These are phyloP conservation scores for Cryptus viduatorius DNA, from an alignment of 2,888 invertebrate genomes.

Conservation along the genomic window DNA sequence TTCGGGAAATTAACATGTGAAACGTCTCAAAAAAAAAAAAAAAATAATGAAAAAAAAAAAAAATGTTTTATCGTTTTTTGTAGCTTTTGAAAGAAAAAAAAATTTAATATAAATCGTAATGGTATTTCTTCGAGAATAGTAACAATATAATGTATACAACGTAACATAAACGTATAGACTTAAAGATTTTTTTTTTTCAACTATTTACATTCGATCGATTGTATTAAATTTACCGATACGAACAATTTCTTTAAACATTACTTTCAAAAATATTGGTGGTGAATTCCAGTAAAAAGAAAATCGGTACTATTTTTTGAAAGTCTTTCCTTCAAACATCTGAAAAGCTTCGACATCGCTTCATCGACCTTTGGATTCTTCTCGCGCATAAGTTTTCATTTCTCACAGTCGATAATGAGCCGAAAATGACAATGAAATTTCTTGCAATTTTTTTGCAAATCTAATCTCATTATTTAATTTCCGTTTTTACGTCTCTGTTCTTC, in stretches of 20 bases:
- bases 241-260: slow-evolving; percentile 36
- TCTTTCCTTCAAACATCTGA: not conserved
- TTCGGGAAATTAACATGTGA: too few relatives aligned
- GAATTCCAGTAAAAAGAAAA: not conserved
- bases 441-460: slow-evolving; percentile 18
- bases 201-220: slow-evolving; percentile 36
- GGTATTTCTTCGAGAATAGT: not conserved
- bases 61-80: too few relatives aligned
- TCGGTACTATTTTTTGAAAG: not conserved
- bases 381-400: slow-evolving; percentile 16
- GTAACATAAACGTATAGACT: not conserved
- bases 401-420: slow-evolving; percentile 12
- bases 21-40: too few relatives aligned
- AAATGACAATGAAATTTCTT: slow-evolving; percentile 30
- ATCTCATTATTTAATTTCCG: slow-evolving; percentile 59
- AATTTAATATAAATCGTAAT: not conserved
- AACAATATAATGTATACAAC: not conserved
- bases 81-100: too few relatives aligned
- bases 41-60: too few relatives aligned
- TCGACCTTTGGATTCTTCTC: not conserved
- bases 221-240: slow-evolving; percentile 5
- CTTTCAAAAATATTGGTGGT: slow-evolving; percentile 19
- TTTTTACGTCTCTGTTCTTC: slow-evolving; percentile 76
- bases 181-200: slow-evolving; percentile 20
- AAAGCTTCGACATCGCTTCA: not conserved